A percentile compares a stretch with the other conserved stretches of the same genome.
Conservation (phyloP, 2,797 vertebrate species). For the Telmatherina bonti region DNA sequence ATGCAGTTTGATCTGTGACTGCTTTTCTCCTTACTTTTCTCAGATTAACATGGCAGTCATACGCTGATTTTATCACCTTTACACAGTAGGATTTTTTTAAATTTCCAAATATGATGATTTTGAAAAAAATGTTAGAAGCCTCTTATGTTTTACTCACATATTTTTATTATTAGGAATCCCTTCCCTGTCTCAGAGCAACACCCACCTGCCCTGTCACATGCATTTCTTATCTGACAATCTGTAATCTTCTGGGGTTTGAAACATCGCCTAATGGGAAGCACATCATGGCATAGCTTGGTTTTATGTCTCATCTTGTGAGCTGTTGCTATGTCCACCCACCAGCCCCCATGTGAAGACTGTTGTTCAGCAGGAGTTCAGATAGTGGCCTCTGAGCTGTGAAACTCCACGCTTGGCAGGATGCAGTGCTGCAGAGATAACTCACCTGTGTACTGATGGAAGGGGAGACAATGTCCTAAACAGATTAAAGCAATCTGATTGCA, state of each 20-base stretch:
- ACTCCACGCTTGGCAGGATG: conserved; percentile 79
- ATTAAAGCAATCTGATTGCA: conserved; percentile 74
- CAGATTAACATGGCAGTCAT: conserved; percentile 12
- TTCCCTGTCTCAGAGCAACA: conserved; percentile 20
- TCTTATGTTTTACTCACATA: conserved; percentile 45
- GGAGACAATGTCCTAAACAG: conserved; percentile 78
- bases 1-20: background rate
- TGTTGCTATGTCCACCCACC: conserved; percentile 60
- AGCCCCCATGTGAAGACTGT: conserved; percentile 69
- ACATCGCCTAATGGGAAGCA: conserved; percentile 56
- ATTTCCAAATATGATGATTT: background rate
- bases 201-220: conserved; percentile 45
- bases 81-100: background rate
- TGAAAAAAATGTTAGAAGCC: conserved; percentile 14
- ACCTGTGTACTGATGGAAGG: conserved; percentile 76
- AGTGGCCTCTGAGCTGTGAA: conserved; percentile 81
- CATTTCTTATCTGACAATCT: conserved; percentile 62
- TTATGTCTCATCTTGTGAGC: conserved; percentile 65
- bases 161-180: conserved; percentile 24
- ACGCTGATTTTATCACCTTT: conserved; percentile 50
- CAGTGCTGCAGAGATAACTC: conserved; percentile 75
- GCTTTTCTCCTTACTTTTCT: conserved; percentile 3
- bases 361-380: conserved; percentile 66
- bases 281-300: conserved; percentile 40
- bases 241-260: conserved; percentile 65